phyloP scores from a whole-genome alignment of 2,888 invertebrate genomes.

The Pardosa pseudoannulata region DNA sequence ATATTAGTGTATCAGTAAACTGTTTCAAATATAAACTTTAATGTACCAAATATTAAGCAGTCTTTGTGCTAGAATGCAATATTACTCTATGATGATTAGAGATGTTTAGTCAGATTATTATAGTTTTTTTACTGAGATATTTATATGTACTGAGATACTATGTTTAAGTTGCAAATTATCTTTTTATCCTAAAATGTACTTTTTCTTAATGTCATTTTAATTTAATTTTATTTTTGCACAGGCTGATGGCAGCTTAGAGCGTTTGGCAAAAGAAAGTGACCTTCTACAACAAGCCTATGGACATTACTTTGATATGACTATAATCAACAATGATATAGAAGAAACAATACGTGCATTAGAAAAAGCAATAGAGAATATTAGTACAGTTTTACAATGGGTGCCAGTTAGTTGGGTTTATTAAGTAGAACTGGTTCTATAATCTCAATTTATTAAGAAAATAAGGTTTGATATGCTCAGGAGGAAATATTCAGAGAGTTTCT shows the following conservation, averaged over 20 bases:
- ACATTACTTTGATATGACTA: conserved; percentile 98
- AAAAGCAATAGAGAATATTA: conserved; percentile 91
- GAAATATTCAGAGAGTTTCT: neutral
- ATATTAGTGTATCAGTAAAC: no score
- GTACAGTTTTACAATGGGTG: conserved; percentile 96
- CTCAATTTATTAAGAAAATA: neutral
- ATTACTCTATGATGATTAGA: no score
- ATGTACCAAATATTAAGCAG: no score
- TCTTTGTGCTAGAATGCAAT: no score
- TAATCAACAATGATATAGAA: conserved; percentile 99
- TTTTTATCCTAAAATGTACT: no score
- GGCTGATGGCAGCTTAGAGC: conserved; percentile 98
- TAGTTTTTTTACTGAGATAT: no score
- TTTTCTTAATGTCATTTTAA: no score
- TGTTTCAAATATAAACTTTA: no score
- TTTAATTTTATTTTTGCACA: conserved; percentile 79
- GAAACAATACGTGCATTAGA: conserved; percentile 96
- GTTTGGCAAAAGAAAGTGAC: conserved; percentile 96
- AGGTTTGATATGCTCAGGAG: neutral
- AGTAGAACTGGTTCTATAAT: conserved; percentile 23
- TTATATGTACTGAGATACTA: no score
- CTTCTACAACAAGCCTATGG: conserved; percentile 97
- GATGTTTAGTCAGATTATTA: no score
- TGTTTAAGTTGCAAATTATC: no score
- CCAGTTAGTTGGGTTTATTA: conserved; percentile 98